These are phyloP conservation scores for Limnephilus marmoratus DNA, from an alignment of 2,888 invertebrate species.

Conservation along the genomic window DNA sequence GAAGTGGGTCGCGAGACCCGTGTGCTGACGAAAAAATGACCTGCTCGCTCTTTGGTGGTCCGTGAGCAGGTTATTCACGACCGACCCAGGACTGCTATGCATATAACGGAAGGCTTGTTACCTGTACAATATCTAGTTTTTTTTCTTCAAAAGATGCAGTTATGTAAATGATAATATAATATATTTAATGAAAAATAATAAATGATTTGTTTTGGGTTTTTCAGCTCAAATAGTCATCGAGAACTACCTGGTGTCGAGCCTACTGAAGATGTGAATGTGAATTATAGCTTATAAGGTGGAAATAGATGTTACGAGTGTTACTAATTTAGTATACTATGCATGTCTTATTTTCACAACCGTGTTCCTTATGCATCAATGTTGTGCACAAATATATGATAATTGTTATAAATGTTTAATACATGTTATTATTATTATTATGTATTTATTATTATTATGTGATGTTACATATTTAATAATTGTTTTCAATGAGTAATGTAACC, in stretches of 20 bases:
- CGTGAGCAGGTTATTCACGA: no score
- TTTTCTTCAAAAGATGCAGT: no score
- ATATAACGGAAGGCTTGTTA: neutral
- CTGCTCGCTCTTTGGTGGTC: no score
- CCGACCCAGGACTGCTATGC: no score
- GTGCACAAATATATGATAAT: conserved; percentile 54
- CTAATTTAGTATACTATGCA: conserved; percentile 41
- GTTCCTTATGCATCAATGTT: conserved; percentile 53
- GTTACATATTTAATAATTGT: conserved; percentile 43
- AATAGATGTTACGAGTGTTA: conserved; percentile 54
- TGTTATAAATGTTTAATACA: conserved; percentile 54
- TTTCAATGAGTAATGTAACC: conserved; percentile 15
- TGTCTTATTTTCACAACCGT: conserved; percentile 51
- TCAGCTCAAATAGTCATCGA: conserved; percentile 87
- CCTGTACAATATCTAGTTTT: neutral
- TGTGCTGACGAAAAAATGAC: no score
- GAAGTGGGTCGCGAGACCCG: no score
- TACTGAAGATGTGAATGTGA: conserved; percentile 74
- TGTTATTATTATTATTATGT: conserved; percentile 47
- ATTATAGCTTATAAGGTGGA: conserved; percentile 31
- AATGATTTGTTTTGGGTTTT: conserved; percentile 69
- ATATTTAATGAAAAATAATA: neutral
- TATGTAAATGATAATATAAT: no score
- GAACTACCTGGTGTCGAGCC: conserved; percentile 82
- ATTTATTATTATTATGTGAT: conserved; percentile 47